These are phyloP conservation scores for Melitaea cinxia DNA, from an alignment of 1,140 invertebrate species.

Conservation along the genomic window DNA sequence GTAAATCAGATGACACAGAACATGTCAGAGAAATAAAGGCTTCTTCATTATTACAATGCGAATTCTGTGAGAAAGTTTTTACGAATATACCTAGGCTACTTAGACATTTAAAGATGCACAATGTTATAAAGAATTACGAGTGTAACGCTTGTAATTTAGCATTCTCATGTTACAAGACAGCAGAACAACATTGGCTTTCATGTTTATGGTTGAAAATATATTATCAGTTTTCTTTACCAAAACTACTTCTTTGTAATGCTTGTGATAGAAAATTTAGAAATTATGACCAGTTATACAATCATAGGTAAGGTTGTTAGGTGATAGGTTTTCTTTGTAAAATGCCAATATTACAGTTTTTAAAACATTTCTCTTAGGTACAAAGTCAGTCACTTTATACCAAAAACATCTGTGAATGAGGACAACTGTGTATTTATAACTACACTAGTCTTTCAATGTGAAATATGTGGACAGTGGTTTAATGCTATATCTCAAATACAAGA, in stretches of 20 bases:
- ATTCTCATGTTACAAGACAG: constrained; percentile 68
- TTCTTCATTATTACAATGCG: constrained; percentile 46
- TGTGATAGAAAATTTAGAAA: constrained; percentile 77
- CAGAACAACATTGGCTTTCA: constrained; percentile 67
- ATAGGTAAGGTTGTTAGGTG: constrained; percentile 52
- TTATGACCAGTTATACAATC: constrained; percentile 75
- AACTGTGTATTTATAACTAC: constrained; percentile 39
- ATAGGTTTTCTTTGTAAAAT: neutral
- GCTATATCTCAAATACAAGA: constrained; percentile 48
- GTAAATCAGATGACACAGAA: constrained; percentile 50
- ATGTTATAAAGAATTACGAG: constrained; percentile 65
- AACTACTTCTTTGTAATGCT: constrained; percentile 70
- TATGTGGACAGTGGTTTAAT: constrained; percentile 61
- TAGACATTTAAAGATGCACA: constrained; percentile 65
- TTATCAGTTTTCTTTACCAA: constrained; percentile 69
- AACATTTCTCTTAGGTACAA: constrained; percentile 61
- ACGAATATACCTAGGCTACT: constrained; percentile 71
- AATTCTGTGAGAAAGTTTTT: constrained; percentile 74
- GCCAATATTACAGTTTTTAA: too few relatives aligned
- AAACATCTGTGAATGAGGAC: constrained; percentile 44
- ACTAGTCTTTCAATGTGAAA: constrained; percentile 69
- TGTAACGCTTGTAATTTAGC: constrained; percentile 65
- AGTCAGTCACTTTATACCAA: constrained; percentile 64
- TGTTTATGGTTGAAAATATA: constrained; percentile 67
- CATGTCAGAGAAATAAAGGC: constrained; percentile 66